phyloP scores from a whole-genome alignment of 2,888 invertebrate genomes.

The Lamellibrachia satsuma region DNA sequence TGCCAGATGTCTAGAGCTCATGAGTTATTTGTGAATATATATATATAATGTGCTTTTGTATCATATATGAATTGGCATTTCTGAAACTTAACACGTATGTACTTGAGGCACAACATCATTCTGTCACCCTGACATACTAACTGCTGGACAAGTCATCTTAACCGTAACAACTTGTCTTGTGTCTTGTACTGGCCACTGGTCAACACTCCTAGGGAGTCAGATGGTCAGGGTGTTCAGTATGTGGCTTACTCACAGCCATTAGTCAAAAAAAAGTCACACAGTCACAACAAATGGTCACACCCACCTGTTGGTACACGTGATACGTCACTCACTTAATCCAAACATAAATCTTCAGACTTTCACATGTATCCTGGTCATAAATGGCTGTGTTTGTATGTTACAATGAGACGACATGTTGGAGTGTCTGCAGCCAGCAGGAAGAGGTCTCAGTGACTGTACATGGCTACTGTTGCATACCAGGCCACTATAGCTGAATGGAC shows the following conservation, averaged over 20 bases:
- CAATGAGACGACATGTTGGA: neutral
- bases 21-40: no score
- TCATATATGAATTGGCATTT: no score
- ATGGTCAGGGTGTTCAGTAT: no score
- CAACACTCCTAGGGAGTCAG: no score
- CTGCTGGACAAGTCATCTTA: neutral
- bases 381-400: neutral
- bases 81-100: no score
- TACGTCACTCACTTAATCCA: neutral
- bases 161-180: no score
- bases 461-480: neutral
- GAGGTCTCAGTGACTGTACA: neutral
- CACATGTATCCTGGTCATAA: neutral
- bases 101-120: neutral
- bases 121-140: neutral
- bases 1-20: no score
- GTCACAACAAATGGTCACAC: neutral
- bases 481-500: neutral
- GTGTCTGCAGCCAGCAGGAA: neutral
- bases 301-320: neutral
- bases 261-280: neutral
- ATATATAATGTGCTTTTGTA: no score
- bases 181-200: no score
- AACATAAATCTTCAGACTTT: neutral
- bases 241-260: neutral